Evolutionary conservation across 2,888 invertebrate genomes (phyloP).

Genomic region (Uropetala carovei): DNA sequence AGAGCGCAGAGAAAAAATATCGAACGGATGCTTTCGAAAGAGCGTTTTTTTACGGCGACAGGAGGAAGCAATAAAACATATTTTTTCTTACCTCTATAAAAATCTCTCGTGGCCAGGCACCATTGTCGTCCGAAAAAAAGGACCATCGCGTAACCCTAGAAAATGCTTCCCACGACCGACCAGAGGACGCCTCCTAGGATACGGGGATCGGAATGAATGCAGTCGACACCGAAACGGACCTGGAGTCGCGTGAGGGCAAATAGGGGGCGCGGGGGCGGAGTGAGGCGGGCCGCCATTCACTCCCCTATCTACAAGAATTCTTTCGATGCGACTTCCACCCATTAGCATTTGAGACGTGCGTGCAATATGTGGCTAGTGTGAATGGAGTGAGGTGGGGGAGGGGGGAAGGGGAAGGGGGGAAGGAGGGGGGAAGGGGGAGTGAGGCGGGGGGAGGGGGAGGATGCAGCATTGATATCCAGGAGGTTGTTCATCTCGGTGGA

Average conservation of each 20-base stretch:
- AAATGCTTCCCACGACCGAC: neutral
- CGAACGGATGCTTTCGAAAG: too few relatives aligned
- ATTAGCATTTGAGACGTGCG: too few relatives aligned
- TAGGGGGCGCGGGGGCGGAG: neutral
- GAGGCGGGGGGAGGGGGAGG: too few relatives aligned
- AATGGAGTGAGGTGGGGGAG: too few relatives aligned
- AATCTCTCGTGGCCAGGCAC: neutral
- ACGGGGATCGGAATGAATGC: neutral
- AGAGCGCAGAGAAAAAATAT: too few relatives aligned
- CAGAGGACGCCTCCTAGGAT: neutral
- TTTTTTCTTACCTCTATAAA: conserved; percentile 8
- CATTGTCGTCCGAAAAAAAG: neutral
- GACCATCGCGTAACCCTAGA: neutral
- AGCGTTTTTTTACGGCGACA: neutral
- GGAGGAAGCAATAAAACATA: conserved; percentile 32
- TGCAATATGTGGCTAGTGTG: too few relatives aligned
- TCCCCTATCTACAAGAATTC: neutral
- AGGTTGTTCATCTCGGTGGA: too few relatives aligned
- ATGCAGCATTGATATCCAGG: too few relatives aligned
- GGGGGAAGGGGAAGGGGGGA: too few relatives aligned
- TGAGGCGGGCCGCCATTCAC: neutral
- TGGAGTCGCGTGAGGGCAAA: neutral
- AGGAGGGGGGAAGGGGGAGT: too few relatives aligned
- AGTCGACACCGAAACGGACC: neutral
- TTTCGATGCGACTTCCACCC: neutral